Base-by-base conservation (phyloP, 2,113 vertebrate species). In the Geothlypis trichas region DNA sequence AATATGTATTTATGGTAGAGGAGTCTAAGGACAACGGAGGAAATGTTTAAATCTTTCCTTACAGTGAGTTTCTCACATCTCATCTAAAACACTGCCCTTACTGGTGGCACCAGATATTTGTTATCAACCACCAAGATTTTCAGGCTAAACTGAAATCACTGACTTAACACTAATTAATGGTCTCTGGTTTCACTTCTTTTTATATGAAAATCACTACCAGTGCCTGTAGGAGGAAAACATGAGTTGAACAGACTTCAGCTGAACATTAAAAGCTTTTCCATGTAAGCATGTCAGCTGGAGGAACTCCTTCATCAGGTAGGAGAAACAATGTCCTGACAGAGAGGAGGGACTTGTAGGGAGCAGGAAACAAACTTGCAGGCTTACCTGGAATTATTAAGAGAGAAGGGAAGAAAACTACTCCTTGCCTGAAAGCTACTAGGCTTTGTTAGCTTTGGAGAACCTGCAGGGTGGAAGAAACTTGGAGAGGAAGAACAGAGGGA, bases 301-400 rank as follows among this genome's bases (percentile, higher is more conserved):
- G 17, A 87, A 65, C 24, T 57, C 35, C 6, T 49, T 37, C 0
- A 4, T 30, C n/a, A 71, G 9, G 30, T 0, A 72, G 8, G 19
- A n/a, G 33, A 84, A 91, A 84, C 0, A 0, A 72, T 19, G 20
- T 23, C 44, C 57, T 68, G 66, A 47, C n/a, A 74, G 35, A n/a
- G 31, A 39, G n/a, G 6, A 51, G 7, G 31, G 17, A 57, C 41
- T 63, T 63, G 51, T 1, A 74, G 18, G 47, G 71, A 91, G 35
- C 77, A 82, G 33, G 42, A 84, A 42, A 77, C 42, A 65, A 96
- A 78, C 10, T 58, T 61, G n/a, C 35, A 85, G 0, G 44, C 94
- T 97, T 91, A 95, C 95, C 94, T 96, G 68, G 49, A 65, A 78
- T 91, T 71, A 68, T 2, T 61, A 89, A 79, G 75, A 90, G 68